These are phyloP conservation scores for Paramuricea clavata DNA, from an alignment of 92 coral and sea anemone genomes.

Conservation along the genomic window DNA sequence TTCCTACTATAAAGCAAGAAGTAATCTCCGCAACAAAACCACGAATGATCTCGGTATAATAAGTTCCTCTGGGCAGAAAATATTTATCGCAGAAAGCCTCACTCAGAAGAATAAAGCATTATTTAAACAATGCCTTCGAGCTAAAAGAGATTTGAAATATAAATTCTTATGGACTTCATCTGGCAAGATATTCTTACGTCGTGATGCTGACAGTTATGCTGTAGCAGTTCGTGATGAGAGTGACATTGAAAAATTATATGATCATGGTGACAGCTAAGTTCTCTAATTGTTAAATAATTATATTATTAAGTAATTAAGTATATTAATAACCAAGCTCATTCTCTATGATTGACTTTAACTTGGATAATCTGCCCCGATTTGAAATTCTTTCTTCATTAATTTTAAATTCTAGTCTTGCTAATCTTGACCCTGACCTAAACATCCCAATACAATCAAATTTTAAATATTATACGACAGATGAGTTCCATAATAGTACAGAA, in stretches of 20 bases:
- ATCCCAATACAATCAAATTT: too few relatives aligned
- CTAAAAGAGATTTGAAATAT: not conserved
- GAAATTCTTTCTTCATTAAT: too few relatives aligned
- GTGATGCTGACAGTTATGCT: slow-evolving; percentile 7
- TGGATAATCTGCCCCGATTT: too few relatives aligned
- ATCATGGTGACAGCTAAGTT: slow-evolving; percentile 8
- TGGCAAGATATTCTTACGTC: not conserved
- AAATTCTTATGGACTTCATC: slow-evolving; percentile 1
- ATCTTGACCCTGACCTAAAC: too few relatives aligned
- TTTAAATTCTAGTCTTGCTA: too few relatives aligned
- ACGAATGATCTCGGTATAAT: not conserved
- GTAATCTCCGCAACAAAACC: not conserved
- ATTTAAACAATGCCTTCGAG: not conserved
- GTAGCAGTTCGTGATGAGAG: not conserved
- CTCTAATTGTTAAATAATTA: too few relatives aligned
- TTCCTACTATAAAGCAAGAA: not conserved
- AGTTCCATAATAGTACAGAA: too few relatives aligned
- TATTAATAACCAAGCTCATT: too few relatives aligned
- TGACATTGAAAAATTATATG: not conserved
- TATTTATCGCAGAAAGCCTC: not conserved
- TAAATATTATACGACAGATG: too few relatives aligned
- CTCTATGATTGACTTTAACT: too few relatives aligned
- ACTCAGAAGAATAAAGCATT: not conserved
- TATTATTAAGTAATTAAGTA: too few relatives aligned
- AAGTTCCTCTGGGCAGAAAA: not conserved